A percentile compares a stretch with the other conserved stretches of the same genome.
Conservation (phyloP, 2,113 vertebrate species). For the Channa maculata region DNA sequence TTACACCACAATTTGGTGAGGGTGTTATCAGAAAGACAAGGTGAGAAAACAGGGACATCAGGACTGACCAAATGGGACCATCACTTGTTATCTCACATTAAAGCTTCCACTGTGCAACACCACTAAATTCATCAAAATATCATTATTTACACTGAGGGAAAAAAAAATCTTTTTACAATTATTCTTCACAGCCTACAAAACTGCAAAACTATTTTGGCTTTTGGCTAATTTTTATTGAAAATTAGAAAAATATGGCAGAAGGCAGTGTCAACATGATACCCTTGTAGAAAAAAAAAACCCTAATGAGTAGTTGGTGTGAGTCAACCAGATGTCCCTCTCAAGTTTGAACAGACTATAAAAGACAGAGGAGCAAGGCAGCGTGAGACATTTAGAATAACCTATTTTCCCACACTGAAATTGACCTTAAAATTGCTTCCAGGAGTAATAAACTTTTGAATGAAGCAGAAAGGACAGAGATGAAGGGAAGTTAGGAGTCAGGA, state of each 20-base stretch:
- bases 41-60: constrained; percentile 34
- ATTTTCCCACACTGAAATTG: constrained; percentile 1
- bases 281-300: background rate
- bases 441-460: constrained; percentile 4
- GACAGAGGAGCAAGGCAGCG: background rate
- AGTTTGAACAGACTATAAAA: background rate
- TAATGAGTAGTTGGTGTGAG: constrained; percentile 1
- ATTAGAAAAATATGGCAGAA: background rate
- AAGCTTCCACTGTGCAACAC: background rate
- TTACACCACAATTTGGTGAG: constrained; percentile 9
- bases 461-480: background rate
- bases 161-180: background rate
- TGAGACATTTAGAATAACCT: background rate
- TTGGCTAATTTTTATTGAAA: constrained; percentile 5
- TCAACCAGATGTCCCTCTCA: background rate
- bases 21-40: constrained; percentile 31
- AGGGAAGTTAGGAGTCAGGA: background rate
- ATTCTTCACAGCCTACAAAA: background rate
- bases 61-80: constrained; percentile 14
- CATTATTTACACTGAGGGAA: constrained; percentile 2
- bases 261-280: background rate
- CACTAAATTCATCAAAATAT: background rate
- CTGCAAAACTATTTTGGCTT: background rate
- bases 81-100: constrained; percentile 25
- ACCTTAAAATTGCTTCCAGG: constrained; percentile 1